These are phyloP conservation scores for Euplagia quadripunctaria DNA, from an alignment of 2,888 invertebrate species.

Conservation along the genomic window DNA sequence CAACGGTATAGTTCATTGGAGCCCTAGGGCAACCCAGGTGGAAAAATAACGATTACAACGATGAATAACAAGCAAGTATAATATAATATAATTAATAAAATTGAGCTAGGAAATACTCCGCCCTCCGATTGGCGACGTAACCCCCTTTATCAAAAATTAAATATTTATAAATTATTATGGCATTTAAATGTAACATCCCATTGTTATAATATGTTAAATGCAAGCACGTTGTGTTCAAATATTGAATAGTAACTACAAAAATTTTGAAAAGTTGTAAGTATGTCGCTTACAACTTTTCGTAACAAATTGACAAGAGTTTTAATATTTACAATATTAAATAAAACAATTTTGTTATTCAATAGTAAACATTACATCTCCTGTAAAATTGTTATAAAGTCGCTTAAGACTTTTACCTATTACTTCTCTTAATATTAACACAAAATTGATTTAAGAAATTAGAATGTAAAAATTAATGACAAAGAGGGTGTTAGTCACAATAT, in stretches of 20 bases:
- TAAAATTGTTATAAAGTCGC: background rate
- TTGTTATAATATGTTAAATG: constrained; percentile 16
- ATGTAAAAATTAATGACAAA: constrained; percentile 18
- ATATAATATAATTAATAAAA: constrained; percentile 79
- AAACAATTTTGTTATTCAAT: background rate
- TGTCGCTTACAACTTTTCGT: background rate
- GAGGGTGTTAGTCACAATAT: constrained; percentile 24
- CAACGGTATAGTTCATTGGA: constrained; percentile 43
- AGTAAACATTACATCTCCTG: background rate
- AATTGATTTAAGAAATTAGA: background rate
- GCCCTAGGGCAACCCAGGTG: constrained; percentile 49
- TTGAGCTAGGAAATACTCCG: constrained; percentile 81
- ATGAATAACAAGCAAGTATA: constrained; percentile 78
- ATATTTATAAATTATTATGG: constrained; percentile 12
- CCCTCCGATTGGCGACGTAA: constrained; percentile 53
- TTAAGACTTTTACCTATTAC: background rate
- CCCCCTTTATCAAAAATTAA: constrained; percentile 44
- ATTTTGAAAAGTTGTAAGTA: background rate
- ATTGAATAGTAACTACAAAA: background rate
- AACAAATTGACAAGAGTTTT: constrained; percentile 4
- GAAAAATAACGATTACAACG: constrained; percentile 64
- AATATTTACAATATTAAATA: background rate
- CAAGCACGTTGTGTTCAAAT: constrained; percentile 15
- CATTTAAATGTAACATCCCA: constrained; percentile 12
- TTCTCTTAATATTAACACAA: constrained; percentile 9